Evolutionary conservation across 2,113 vertebrate species (phyloP).

Genomic region (Pseudorasbora parva): DNA sequence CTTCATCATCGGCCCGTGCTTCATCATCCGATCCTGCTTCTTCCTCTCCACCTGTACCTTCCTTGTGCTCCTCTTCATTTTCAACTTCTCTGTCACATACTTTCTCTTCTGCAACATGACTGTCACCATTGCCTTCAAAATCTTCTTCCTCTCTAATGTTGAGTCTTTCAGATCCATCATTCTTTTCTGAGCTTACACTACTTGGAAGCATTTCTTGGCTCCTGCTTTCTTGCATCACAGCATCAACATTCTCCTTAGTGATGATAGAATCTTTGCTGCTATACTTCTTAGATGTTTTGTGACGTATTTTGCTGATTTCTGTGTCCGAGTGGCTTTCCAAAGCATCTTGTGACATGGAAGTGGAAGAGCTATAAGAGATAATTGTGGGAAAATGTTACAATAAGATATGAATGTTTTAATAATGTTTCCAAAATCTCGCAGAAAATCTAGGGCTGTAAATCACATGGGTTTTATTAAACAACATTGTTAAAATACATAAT

Average conservation of each 20-base stretch:
- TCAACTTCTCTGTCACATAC: slow-evolving; percentile 6
- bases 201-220: slow-evolving; percentile 33
- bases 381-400: neutral
- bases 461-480: no score
- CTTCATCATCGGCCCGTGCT: neutral
- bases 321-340: neutral
- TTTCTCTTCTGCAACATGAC: slow-evolving; percentile 22
- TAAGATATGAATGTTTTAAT: neutral
- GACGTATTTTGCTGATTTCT: neutral
- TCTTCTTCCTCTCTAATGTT: neutral
- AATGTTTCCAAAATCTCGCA: neutral
- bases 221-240: neutral
- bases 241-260: neutral
- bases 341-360: neutral
- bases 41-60: slow-evolving; percentile 14
- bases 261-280: neutral
- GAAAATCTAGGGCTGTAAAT: no score
- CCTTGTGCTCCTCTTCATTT: slow-evolving; percentile 4
- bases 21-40: neutral
- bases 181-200: neutral
- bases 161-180: neutral
- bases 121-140: neutral
- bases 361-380: slow-evolving; percentile 29
- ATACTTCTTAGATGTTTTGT: neutral
- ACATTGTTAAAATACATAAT: no score